Evolutionary conservation across 2,113 vertebrate genomes (phyloP), one percentile per base, ranked within the genome.

Genomic region (Ceyx melanurus): DNA sequence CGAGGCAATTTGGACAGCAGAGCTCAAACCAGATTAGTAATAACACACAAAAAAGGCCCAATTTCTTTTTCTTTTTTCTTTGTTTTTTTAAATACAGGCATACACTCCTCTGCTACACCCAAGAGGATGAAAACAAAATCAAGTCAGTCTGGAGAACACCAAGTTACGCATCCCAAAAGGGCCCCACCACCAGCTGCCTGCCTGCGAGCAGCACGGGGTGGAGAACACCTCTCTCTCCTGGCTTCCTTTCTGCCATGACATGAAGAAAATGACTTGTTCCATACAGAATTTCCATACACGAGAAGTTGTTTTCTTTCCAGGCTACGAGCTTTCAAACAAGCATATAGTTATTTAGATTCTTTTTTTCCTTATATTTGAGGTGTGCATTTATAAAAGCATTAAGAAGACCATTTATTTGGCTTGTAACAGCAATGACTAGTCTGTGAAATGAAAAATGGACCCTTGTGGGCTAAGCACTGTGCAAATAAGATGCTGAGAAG

Each of bases 1-100:
- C 5, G 37, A 96, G 88, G 92, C 93, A 93, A 95, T 95, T 91
- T 93, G 82, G 65, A 95, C 72, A 95, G 85, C 57, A 94, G 72
- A 88, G 76, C 89, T 94, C 92, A 94, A 96, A 95, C 57, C 0
- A 1, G 87, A 96, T 95, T 93, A 95, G 75, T 54, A 94, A 83
- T 78, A 94, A 89, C 71, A 89, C 56, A 78, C 2, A 71, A 66
- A 95, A 91, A 83, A 45, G 12, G 29, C 58, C 70, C 10, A 67
- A 65, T 45, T 65, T 56, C 12, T 86, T 82, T 62, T 82, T 62
- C 45, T 3, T 1, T 17, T 57, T 29, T 18, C 35, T 12, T 22
- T 42, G 22, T 42, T 42, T 54, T 48, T 37, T 43, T 40, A 1
- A 19, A n/a, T 54, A 70, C 13, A 83, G 51, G 76, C 23, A 87